phyloP scores from a whole-genome alignment of 2,113 vertebrate genomes.

The Macaca mulatta region DNA sequence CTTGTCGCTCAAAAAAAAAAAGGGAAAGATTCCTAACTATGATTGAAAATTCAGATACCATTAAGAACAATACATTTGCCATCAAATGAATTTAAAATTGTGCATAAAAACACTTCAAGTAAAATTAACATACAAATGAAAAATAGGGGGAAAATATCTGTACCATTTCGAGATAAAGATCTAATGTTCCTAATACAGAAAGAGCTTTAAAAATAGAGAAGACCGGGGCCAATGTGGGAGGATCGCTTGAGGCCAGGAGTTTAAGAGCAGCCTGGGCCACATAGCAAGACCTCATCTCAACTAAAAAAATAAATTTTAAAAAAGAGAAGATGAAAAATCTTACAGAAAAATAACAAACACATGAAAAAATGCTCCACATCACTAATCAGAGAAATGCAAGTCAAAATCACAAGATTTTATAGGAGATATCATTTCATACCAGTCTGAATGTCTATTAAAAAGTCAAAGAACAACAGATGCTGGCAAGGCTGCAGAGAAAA shows the following conservation, averaged over 20 bases:
- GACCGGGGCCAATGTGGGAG: background rate
- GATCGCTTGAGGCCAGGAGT: background rate
- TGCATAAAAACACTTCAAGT: background rate
- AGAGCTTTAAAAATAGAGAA: background rate
- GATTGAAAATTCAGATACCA: constrained; percentile 20
- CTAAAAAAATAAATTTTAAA: no score
- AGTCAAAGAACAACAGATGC: no score
- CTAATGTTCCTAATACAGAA: background rate
- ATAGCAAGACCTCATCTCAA: background rate
- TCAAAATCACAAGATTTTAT: no score
- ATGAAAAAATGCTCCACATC: no score
- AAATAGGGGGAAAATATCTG: background rate
- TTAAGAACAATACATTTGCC: background rate
- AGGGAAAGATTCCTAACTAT: background rate
- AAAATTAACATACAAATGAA: background rate
- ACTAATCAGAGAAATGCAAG: no score
- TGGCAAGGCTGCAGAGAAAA: no score
- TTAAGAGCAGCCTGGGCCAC: background rate
- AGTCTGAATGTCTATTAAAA: no score
- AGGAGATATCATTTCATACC: no score
- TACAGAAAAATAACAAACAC: no score
- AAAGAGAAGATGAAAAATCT: no score
- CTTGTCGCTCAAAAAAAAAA: no score
- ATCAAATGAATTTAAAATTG: background rate
- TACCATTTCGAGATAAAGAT: background rate